Evolutionary conservation across 2,797 vertebrate genomes (phyloP).

Genomic region (Pseudomugil gertrudae): DNA sequence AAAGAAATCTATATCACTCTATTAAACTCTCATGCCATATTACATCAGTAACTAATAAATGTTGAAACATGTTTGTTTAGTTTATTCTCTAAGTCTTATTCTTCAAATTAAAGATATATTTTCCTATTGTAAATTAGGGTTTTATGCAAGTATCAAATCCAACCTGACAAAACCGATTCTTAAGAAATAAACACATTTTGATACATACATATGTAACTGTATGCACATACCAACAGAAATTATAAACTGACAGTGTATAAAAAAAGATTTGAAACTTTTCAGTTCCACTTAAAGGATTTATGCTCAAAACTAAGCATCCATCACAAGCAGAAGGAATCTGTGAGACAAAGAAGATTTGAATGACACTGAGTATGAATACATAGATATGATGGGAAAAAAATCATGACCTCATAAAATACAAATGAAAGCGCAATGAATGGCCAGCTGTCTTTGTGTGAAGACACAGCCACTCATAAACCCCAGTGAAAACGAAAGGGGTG

Average conservation of each 20-base stretch:
- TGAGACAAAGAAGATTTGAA: constrained; percentile 46
- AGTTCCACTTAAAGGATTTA: constrained; percentile 12
- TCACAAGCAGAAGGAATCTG: constrained; percentile 27
- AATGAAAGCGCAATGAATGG: constrained; percentile 28
- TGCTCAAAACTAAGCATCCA: constrained; percentile 19
- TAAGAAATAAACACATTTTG: constrained; percentile 2
- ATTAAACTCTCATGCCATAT: constrained; percentile 3
- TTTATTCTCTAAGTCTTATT: neutral
- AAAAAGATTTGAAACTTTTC: constrained; percentile 18
- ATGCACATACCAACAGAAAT: neutral
- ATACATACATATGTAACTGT: neutral
- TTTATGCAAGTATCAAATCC: neutral
- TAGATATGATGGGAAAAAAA: constrained; percentile 41
- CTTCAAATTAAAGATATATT: neutral
- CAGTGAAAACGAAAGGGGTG: constrained; percentile 23
- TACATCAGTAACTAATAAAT: constrained; percentile 12
- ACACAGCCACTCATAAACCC: constrained; percentile 32
- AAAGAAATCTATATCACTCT: constrained; percentile 21
- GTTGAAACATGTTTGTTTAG: constrained; percentile 9
- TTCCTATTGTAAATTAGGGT: neutral
- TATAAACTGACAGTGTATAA: constrained; percentile 6
- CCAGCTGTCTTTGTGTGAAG: constrained; percentile 20
- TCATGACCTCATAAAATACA: constrained; percentile 48
- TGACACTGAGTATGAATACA: constrained; percentile 49
- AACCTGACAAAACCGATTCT: constrained; percentile 2